Percentiles rank a stretch among this genome's conserved stretches.
Conservation (phyloP, 2,888 invertebrate genomes). For the Nomada hirtipes region DNA sequence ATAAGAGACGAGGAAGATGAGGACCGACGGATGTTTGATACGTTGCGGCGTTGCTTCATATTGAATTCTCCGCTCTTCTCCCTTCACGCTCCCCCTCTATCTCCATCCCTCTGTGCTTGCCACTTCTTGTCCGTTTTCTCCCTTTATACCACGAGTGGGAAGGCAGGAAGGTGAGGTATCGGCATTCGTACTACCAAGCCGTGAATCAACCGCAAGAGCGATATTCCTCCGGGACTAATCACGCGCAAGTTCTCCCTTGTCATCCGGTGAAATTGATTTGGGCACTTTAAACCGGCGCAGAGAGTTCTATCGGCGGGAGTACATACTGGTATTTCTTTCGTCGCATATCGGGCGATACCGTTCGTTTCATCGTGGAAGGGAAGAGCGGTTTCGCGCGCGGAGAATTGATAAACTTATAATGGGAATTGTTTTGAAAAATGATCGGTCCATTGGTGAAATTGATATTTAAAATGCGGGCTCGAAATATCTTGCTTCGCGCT, state of each 20-base stretch:
- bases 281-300: conserved; percentile 49
- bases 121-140: neutral
- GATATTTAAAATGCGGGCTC: too few relatives aligned
- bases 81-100: conserved; percentile 15
- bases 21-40: conserved; percentile 80
- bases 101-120: neutral
- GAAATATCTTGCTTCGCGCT: too few relatives aligned
- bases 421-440: neutral
- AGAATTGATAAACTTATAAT: neutral
- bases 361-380: neutral
- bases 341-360: neutral
- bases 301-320: conserved; percentile 6
- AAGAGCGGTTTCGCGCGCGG: neutral
- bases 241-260: conserved; percentile 69
- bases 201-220: conserved; percentile 69
- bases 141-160: conserved; percentile 28
- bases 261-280: conserved; percentile 65
- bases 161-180: conserved; percentile 63
- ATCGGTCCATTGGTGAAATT: neutral
- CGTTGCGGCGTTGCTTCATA: conserved; percentile 80
- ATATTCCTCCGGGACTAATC: conserved; percentile 69
- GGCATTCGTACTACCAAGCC: conserved; percentile 60
- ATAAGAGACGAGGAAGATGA: conserved; percentile 73
- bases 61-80: conserved; percentile 75
- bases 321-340: neutral